Base-by-base conservation (phyloP, 2,888 invertebrate species). In the Hirtodrosophila trivittata region DNA sequence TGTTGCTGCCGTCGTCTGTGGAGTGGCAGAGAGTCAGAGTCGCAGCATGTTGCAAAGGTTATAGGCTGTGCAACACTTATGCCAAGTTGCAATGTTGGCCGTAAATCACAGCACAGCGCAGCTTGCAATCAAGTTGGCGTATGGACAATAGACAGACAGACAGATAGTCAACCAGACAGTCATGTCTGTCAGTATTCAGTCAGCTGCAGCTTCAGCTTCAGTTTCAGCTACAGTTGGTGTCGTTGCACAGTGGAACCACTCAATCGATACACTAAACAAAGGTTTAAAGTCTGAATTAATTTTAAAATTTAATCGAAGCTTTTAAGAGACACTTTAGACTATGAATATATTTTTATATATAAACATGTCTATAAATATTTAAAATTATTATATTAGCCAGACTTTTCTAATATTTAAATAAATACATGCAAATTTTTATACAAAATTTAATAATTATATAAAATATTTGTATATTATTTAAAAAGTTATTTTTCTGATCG, bases 51-150 rank as follows among this genome's bases (percentile, higher is more conserved):
- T 76, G 87, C 88, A 88, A 88, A 88, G 88, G 87, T 87, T 87
- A 82, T 84, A 84, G 75, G 86, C 84, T 77, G 77, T 88, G 88
- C 78, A 88, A 88, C 88, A 88, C 87, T 87, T 87, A 87, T 88
- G 87, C 87, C 87, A 87, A 87, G 76, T 78, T 77, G 76, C 87
- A 76, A 85, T 87, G 88, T 85, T 87, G 83, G 77, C 78, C 78
- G 88, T 88, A 88, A 89, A 88, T 88, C 88, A 87, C 83, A 66
- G 77, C 66, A 9, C 28, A 28, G 28, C 28, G 57, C 56, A 64
- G 67, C 60, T 47, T 60, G 62, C 72, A 66, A 75, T 75, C 66
- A 74, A 74, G 66, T 75, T 74, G 74, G 70, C 70, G 70, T 55
- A 56, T 35, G 69, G 60, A 58, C 59, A 43, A 57, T 50, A 51